A percentile compares a stretch with the other conserved stretches of the same genome.
phyloP scores from a whole-genome alignment of 2,888 invertebrate species.

The Dryocosmus kuriphilus region DNA sequence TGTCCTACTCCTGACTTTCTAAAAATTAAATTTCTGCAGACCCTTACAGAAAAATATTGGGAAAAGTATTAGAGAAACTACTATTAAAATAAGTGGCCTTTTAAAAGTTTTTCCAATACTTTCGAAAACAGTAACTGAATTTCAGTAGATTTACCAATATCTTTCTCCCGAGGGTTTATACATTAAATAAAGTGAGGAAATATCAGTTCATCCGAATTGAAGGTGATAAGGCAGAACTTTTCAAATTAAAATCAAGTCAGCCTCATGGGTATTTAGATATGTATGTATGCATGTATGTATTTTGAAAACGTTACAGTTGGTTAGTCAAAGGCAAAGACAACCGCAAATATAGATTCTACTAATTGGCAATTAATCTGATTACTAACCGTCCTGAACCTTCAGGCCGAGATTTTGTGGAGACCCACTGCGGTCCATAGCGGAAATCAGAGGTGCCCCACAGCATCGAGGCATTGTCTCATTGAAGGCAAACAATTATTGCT shows the following conservation, averaged over 20 bases:
- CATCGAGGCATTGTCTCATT: constrained; percentile 72
- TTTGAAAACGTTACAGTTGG: background rate
- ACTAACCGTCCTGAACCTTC: constrained; percentile 72
- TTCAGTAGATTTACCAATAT: background rate
- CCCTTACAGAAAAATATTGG: background rate
- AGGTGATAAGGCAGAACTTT: background rate
- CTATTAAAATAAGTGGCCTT: background rate
- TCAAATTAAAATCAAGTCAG: background rate
- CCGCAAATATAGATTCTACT: constrained; percentile 39
- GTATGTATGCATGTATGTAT: background rate
- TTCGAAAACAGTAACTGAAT: background rate
- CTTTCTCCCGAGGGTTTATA: background rate
- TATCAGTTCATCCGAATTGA: background rate
- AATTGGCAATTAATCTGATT: constrained; percentile 61
- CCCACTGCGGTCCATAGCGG: constrained; percentile 66
- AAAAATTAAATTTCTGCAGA: too few relatives aligned
- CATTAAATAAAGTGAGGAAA: background rate
- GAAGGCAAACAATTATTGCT: constrained; percentile 46
- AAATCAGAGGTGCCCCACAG: constrained; percentile 71
- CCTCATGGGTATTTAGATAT: background rate
- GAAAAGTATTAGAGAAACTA: background rate
- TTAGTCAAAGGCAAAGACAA: background rate
- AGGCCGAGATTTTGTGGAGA: constrained; percentile 68
- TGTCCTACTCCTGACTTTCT: background rate
- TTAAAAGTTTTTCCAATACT: background rate